Evolutionary conservation across 2,888 invertebrate species (phyloP).

Genomic region (Harpalus rubripes): DNA sequence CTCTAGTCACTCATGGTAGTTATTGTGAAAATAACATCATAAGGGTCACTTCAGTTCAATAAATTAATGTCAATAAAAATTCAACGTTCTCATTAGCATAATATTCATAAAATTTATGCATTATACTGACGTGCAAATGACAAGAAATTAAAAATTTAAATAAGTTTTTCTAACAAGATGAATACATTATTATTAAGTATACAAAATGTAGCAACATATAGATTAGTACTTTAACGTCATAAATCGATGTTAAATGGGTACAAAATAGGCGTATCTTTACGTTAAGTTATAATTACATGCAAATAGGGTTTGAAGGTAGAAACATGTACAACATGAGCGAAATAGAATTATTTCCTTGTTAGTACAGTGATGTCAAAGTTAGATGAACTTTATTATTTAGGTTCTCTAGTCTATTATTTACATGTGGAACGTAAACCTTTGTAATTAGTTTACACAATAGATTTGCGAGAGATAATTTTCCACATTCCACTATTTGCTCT

Average conservation of each 20-base stretch:
- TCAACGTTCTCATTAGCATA: background rate
- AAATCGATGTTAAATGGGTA: background rate
- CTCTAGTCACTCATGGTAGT: no score
- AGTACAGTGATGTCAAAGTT: slow-evolving; percentile 21
- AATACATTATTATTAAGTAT: background rate
- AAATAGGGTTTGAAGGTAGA: slow-evolving; percentile 18
- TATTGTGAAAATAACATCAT: no score
- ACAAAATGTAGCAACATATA: background rate
- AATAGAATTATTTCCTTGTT: slow-evolving; percentile 10
- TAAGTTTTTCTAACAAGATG: background rate
- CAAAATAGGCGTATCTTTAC: background rate
- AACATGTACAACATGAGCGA: background rate
- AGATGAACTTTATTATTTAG: slow-evolving; percentile 10
- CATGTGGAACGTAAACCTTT: no score
- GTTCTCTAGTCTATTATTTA: background rate
- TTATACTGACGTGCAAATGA: background rate
- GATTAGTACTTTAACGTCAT: background rate
- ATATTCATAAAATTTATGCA: background rate
- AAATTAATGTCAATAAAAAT: no score
- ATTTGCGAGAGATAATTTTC: no score
- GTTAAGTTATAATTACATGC: slow-evolving; percentile 26
- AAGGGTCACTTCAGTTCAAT: no score
- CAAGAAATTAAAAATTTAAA: slow-evolving; percentile 14
- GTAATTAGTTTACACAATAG: no score
- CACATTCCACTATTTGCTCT: no score